Evolutionary conservation across 2,888 invertebrate genomes (phyloP).

Genomic region (Eupelmus urozonus): DNA sequence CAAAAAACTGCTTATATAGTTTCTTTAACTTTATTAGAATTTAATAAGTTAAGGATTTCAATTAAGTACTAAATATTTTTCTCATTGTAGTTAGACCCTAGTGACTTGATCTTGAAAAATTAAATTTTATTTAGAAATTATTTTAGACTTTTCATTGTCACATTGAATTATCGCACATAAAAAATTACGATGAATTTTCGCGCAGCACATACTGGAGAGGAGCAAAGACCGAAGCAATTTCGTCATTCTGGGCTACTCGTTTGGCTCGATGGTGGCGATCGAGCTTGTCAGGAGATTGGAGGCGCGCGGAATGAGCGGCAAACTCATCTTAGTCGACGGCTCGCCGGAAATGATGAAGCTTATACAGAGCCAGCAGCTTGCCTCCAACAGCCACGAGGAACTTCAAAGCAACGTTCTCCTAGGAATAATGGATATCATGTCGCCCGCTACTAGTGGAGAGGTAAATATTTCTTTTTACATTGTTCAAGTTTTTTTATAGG

Average conservation of each 20-base stretch:
- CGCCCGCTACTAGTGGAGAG: conserved; percentile 76
- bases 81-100: too few species aligned
- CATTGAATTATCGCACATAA: too few species aligned
- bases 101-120: too few species aligned
- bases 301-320: conserved; percentile 82
- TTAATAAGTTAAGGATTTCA: too few species aligned
- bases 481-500: too few species aligned
- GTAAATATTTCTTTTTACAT: conserved; percentile 69
- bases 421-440: conserved; percentile 79
- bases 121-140: conserved; percentile 40
- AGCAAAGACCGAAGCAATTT: conserved; percentile 77
- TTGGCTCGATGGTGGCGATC: conserved; percentile 87
- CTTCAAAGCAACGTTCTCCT: conserved; percentile 81
- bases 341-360: conserved; percentile 84
- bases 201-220: conserved; percentile 81
- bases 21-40: too few species aligned
- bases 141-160: not conserved
- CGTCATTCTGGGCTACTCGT: conserved; percentile 92
- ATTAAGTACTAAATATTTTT: too few species aligned
- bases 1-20: too few species aligned
- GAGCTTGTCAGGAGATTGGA: conserved; percentile 88
- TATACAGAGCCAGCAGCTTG: conserved; percentile 78
- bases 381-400: conserved; percentile 77
- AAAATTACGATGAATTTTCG: not conserved
- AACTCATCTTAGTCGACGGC: conserved; percentile 88